phyloP scores from a whole-genome alignment of 2,888 invertebrate genomes.

The Tupiocoris notatus region DNA sequence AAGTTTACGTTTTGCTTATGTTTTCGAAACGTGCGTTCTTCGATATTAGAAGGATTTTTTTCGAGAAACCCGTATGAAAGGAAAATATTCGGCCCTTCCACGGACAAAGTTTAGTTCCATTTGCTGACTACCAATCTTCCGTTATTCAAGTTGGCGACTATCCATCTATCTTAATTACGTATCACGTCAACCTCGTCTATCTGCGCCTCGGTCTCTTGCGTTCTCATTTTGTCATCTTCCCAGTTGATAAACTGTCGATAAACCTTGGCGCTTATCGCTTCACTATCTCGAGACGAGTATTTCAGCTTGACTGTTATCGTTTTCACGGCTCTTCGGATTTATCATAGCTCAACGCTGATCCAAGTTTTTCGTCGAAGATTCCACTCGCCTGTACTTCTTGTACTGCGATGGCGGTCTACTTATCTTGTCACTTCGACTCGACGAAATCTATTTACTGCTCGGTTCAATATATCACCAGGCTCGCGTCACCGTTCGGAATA shows the following conservation, averaged over 20 bases:
- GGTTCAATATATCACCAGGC: neutral
- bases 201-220: neutral
- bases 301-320: neutral
- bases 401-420: neutral
- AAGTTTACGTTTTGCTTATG: no score
- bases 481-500: neutral
- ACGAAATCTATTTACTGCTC: neutral
- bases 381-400: neutral
- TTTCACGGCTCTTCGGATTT: neutral
- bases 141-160: no score
- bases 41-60: no score
- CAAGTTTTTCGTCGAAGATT: neutral
- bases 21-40: no score
- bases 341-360: neutral
- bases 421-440: neutral
- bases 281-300: no score
- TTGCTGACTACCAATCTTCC: no score
- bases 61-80: no score
- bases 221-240: neutral
- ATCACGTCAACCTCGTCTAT: neutral
- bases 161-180: neutral
- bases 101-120: no score
- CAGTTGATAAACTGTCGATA: neutral
- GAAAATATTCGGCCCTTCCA: no score
- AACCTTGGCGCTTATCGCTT: no score